Evolutionary conservation across 2,888 invertebrate genomes (phyloP), one percentile per base, ranked within the genome.

Genomic region (Ecdyonurus torrentis): DNA sequence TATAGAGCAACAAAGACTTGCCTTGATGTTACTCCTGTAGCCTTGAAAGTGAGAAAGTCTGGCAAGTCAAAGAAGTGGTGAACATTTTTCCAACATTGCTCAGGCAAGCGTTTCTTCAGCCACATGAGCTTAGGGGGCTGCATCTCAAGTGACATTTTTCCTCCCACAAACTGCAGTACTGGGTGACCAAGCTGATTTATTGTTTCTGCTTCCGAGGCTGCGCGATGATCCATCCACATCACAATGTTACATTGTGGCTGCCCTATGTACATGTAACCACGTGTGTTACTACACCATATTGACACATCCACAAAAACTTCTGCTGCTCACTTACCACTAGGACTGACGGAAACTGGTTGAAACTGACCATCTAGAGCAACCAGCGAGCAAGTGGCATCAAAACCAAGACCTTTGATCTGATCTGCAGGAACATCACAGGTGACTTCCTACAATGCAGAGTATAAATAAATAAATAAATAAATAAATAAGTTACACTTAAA

Each of bases 71-170:
- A 92, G 69, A 91, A 88, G 65, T 85, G 80, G 61, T 84, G 84
- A 60, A 84, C 84, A 64, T 83, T 81, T 1, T 77, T 69, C 89
- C 91, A 95, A 68, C 82, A 82, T 2, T 78, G 72, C 0, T 80
- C 74, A 2, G 69, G 71, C 10, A 89, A 72, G 75, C 88, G 79
- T 68, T 80, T 83, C 74, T 96, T 96, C 1, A 97, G 73, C 97
- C 97, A 98, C 25, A 95, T 74, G 20, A 97, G 74, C 77, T 97
- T 98, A 0, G 97, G 95, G 64, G 89, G 86, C 79, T 97, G 85
- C 95, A 97, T 97, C 80, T 97, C 97, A n/a, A 92, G 78, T 0
- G 95, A 96, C 3, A 97, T 87, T 76, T 85, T 87, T 0, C 94
- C 94, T 1, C 97, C 97, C 1, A 93, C 91, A 76, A 86, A 91